Conservation (phyloP, 1,140 invertebrate species). For the Glossosoma conforme region DNA sequence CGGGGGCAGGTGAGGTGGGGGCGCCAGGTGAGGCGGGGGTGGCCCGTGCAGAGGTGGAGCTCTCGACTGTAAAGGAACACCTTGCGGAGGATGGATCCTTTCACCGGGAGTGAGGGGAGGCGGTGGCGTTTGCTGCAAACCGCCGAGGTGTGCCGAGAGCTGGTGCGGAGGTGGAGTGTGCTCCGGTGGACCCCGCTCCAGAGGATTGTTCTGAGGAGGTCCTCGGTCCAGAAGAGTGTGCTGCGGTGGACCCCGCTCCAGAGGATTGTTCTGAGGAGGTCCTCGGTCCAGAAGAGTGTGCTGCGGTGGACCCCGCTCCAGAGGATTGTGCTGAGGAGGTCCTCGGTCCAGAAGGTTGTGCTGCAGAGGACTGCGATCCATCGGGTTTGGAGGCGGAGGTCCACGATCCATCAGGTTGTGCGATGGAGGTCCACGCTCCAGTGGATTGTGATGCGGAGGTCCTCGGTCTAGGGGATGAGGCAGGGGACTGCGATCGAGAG, state of each 20-base stretch:
- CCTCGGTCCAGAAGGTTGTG: neutral
- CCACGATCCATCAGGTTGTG: constrained; percentile 1
- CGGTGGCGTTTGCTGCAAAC: too few relatives aligned
- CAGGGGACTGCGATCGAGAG: neutral
- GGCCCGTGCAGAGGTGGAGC: neutral
- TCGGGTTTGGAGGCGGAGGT: constrained; percentile 39
- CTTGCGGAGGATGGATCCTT: constrained; percentile 8
- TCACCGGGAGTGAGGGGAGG: constrained; percentile 22
- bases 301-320: neutral
- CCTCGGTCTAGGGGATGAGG: neutral
- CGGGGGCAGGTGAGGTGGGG: constrained; percentile 9
- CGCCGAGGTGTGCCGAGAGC: constrained; percentile 40
- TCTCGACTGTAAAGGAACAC: neutral
- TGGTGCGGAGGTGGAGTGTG: constrained; percentile 39
- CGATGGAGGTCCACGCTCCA: neutral
- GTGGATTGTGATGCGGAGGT: neutral
- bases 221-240: constrained; percentile 35
- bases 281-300: neutral
- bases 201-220: constrained; percentile 36
- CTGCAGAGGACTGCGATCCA: constrained; percentile 35
- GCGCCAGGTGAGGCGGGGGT: constrained; percentile 3
- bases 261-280: too few relatives aligned
- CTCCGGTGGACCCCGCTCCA: constrained; percentile 1
- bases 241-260: too few relatives aligned
- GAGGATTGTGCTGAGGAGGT: neutral